A percentile compares a stretch with the other conserved stretches of the same genome.
These are phyloP conservation scores for Conus betulinus DNA, from an alignment of 1,140 invertebrate genomes.

Conservation along the genomic window DNA sequence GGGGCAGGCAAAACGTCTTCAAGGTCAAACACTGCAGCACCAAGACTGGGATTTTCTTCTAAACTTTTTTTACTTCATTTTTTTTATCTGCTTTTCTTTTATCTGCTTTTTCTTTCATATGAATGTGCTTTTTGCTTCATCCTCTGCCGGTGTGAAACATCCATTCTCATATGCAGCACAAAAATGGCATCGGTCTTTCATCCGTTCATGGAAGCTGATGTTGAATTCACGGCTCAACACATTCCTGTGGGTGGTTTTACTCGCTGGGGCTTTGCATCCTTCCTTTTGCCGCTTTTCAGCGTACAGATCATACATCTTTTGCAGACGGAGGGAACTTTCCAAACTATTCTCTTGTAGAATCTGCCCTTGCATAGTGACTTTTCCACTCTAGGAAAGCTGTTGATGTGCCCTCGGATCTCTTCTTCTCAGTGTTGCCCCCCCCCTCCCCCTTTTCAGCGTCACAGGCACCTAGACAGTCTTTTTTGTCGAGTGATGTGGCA, in stretches of 20 bases:
- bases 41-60: neutral
- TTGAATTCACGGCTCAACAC: slow-evolving; percentile 6
- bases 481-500: too few species aligned
- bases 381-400: too few species aligned
- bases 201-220: neutral
- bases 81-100: neutral
- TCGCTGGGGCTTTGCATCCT: neutral
- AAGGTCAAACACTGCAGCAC: too few species aligned
- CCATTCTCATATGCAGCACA: neutral
- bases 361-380: neutral
- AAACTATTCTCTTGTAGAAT: neutral
- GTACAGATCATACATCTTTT: neutral
- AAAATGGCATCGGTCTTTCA: neutral
- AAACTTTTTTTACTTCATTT: neutral
- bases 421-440: neutral
- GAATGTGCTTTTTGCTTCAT: neutral
- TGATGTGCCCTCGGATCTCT: neutral
- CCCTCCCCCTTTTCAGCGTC: neutral
- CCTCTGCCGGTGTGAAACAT: neutral
- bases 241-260: slow-evolving; percentile 8
- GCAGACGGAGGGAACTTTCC: neutral
- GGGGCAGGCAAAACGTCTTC: too few species aligned
- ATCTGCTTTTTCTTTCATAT: neutral
- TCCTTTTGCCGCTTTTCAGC: neutral
- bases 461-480: too few species aligned